A percentile compares a stretch with the other conserved stretches of the same genome.
Evolutionary conservation across 2,113 vertebrate genomes (phyloP).

Genomic region (Clupea harengus): DNA sequence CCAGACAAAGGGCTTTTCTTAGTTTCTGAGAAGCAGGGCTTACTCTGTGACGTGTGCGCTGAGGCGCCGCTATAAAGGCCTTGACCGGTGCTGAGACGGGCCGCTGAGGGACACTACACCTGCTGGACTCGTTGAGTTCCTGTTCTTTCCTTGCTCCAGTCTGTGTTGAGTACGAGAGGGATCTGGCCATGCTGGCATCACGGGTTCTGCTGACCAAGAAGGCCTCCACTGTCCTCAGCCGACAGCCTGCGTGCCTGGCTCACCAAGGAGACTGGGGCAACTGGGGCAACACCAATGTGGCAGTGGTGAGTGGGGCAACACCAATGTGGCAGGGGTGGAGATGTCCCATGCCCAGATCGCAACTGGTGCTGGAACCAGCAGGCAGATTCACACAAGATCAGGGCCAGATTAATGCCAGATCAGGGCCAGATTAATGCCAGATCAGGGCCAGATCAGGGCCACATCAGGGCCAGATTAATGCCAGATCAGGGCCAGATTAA

Average conservation of each 20-base stretch:
- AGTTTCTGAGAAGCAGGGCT: slow-evolving; percentile 58
- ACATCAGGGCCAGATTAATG: no score
- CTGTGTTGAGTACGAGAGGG: background rate
- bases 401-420: no score
- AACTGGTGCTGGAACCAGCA: no score
- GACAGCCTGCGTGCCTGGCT: slow-evolving; percentile 65
- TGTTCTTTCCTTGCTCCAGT: background rate
- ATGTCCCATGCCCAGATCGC: no score
- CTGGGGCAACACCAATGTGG: slow-evolving; percentile 71
- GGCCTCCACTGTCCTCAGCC: slow-evolving; percentile 52
- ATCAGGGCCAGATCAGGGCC: no score
- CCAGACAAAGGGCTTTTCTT: slow-evolving; percentile 48
- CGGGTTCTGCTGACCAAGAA: slow-evolving; percentile 63
- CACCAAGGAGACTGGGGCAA: slow-evolving; percentile 67
- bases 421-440: no score
- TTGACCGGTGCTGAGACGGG: no score
- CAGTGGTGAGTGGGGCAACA: slow-evolving; percentile 60
- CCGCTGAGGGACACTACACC: background rate
- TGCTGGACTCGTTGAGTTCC: slow-evolving; percentile 14
- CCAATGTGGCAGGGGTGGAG: no score
- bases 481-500: no score
- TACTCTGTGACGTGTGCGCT: slow-evolving; percentile 48
- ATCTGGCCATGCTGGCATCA: slow-evolving; percentile 58
- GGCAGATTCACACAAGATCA: no score
- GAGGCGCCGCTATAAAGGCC: no score